Evolutionary conservation across 2,888 invertebrate genomes (phyloP).

Genomic region (Drosophila prolongata): DNA sequence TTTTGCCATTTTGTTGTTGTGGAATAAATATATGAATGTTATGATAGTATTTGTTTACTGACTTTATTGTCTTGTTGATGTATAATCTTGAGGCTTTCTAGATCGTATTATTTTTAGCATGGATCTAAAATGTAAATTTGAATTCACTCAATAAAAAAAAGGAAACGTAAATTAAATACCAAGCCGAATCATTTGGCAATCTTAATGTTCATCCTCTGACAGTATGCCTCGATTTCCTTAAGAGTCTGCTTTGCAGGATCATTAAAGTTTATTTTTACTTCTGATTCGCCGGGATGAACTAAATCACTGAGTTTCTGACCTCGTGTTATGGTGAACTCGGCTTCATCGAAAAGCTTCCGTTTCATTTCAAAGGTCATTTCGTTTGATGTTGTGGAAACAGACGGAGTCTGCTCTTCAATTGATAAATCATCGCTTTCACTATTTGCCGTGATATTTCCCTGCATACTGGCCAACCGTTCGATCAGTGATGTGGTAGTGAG

Average conservation of each 20-base stretch:
- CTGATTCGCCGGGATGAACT: constrained; percentile 4
- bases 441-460: fast-evolving
- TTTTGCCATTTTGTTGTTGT: not conserved
- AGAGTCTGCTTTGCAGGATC: not conserved
- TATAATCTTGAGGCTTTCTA: too few relatives aligned
- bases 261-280: not conserved
- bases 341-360: constrained; percentile 55
- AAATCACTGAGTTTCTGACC: constrained; percentile 53
- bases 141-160: not conserved
- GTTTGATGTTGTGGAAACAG: too few relatives aligned
- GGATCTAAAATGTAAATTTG: too few relatives aligned
- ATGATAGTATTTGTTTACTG: too few relatives aligned
- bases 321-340: constrained; percentile 54
- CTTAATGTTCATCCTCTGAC: not conserved
- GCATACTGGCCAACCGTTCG: not conserved
- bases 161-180: too few relatives aligned
- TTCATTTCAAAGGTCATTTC: constrained; percentile 44
- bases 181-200: not conserved
- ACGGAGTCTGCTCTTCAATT: not conserved
- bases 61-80: too few relatives aligned
- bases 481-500: not conserved
- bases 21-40: not conserved
- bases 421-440: not conserved
- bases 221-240: not conserved
- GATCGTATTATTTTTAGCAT: too few relatives aligned